Base-by-base conservation (phyloP, 2,888 invertebrate genomes). In the Dynastes grantii region DNA sequence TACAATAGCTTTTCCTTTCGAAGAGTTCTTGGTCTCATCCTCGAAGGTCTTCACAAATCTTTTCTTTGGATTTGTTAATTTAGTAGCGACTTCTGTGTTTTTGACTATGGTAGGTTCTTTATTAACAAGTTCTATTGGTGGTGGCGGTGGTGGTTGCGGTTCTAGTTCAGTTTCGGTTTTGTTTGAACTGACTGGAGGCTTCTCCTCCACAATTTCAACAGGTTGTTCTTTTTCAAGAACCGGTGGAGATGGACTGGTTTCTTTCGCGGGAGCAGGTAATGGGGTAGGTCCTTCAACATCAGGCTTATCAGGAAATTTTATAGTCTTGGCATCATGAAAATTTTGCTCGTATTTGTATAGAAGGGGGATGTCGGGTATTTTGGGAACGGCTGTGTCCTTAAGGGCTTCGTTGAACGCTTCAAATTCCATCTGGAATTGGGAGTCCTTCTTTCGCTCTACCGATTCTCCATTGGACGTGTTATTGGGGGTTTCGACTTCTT, bases 341-440 rank as follows among this genome's bases (percentile, higher is more conserved):
- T 88, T 88, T 86, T 87, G 87, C 79, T 87, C 86, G 75, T 83
- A 84, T 81, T 88, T 88, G 4, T 58, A 55, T 27, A 81, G 37
- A 68, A 90, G 89, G 8, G 92, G 92, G 4, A 91, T 88, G 16
- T 90, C 88, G 0, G 92, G 92, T 78, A 93, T 83, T 78, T 91
- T 90, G 0, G 93, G 92, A 13, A 92, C 90, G 16, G 89, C 87
- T 0, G 93, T 93, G 84, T 92, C 91, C 82, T 92, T 92, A 76
- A 94, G 89, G 68, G 94, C 86, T 83, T 91, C 91, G 58, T 92
- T 91, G 64, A 94, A 92, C 81, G 92, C 90, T 5, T 90, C 90
- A 73, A 91, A 87, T 75, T 92, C 86, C 6, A 85, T 83, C 71
- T 85, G 83, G 4, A 84, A 83, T 53, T 76, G 63, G n/a, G 58